phyloP scores from a whole-genome alignment of 2,888 invertebrate species.

The Protophormia terraenovae region DNA sequence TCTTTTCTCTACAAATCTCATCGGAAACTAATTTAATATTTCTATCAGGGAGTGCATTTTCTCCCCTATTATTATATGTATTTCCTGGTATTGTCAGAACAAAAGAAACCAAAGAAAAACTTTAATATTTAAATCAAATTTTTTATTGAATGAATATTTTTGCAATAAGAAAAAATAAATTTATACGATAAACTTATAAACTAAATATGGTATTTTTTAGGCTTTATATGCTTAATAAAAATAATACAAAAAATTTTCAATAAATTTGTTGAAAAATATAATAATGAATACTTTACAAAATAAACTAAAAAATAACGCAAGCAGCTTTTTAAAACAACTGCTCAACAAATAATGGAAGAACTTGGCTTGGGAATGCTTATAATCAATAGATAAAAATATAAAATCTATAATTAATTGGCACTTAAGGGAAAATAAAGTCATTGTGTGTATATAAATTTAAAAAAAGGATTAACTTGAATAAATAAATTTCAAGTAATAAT shows the following conservation, averaged over 20 bases:
- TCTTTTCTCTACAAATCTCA: no score
- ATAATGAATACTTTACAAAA: slow-evolving; percentile 2
- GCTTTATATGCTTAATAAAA: no score
- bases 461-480: neutral
- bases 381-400: neutral
- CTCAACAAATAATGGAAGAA: slow-evolving; percentile 49
- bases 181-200: slow-evolving; percentile 9
- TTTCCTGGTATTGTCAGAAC: no score
- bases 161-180: slow-evolving; percentile 8
- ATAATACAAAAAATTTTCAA: neutral
- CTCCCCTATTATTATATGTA: no score
- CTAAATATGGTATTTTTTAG: slow-evolving; percentile 21
- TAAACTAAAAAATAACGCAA: neutral
- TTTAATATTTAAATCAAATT: slow-evolving; percentile 22
- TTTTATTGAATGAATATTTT: slow-evolving; percentile 57
- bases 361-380: slow-evolving; percentile 36
- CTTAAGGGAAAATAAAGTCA: slow-evolving; percentile 48
- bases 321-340: slow-evolving; percentile 22
- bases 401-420: slow-evolving; percentile 60
- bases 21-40: no score
- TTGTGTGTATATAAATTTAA: neutral
- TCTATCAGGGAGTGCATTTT: no score
- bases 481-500: slow-evolving; percentile 26
- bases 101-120: neutral
- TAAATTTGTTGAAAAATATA: slow-evolving; percentile 6